A percentile compares a stretch with the other conserved stretches of the same genome.
Conservation (phyloP, 92 coral and sea anemone genomes). For the Umimayanthus kanabou region DNA sequence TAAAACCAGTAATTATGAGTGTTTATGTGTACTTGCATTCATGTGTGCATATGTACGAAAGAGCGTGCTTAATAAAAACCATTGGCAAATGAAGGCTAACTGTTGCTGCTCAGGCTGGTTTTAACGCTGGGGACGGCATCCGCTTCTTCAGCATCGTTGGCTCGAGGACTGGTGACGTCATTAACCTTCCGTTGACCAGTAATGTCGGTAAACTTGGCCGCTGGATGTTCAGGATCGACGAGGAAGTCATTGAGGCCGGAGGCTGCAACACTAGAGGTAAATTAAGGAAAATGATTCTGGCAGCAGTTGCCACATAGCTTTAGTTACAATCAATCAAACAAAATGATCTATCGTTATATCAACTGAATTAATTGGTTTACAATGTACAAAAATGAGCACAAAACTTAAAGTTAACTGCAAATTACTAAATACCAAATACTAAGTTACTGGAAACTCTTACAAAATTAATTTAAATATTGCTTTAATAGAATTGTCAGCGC, state of each 20-base stretch:
- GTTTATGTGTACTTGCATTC: neutral
- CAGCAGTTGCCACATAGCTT: no score
- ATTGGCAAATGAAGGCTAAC: no score
- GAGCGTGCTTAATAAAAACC: neutral
- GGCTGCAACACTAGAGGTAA: constrained; percentile 60
- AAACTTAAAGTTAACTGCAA: no score
- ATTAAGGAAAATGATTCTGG: no score
- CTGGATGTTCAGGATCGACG: constrained; percentile 56
- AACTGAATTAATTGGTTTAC: no score
- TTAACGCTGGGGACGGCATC: constrained; percentile 58
- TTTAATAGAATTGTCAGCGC: no score
- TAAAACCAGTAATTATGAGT: neutral
- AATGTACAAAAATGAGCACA: no score
- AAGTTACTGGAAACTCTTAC: no score
- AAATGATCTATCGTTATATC: no score
- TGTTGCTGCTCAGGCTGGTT: constrained; percentile 46
- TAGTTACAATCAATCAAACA: no score
- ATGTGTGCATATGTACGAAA: neutral
- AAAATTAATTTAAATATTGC: no score
- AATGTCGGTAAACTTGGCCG: constrained; percentile 50
- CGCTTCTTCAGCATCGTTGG: constrained; percentile 55
- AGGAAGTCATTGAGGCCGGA: constrained; percentile 37
- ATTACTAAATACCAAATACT: no score
- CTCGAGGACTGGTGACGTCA: constrained; percentile 37
- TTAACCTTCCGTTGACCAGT: constrained; percentile 40